Evolutionary conservation across 2,888 invertebrate genomes (phyloP).

Genomic region (Psylliodes chrysocephalus): DNA sequence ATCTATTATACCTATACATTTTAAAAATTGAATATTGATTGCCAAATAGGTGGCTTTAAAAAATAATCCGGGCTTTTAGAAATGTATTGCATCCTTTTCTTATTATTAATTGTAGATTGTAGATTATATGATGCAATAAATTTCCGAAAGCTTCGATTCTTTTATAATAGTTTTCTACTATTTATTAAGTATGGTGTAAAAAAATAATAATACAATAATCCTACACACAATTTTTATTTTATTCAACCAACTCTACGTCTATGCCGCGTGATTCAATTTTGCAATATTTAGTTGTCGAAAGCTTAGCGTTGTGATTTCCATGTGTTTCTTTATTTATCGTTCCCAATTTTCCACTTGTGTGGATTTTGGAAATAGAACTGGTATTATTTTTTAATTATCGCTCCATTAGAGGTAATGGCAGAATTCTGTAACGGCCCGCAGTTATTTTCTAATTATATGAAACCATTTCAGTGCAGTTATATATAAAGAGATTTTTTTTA

Average conservation of each 20-base stretch:
- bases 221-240: neutral
- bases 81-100: no score
- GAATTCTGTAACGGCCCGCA: neutral
- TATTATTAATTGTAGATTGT: no score
- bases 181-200: no score
- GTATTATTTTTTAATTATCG: conserved; percentile 29
- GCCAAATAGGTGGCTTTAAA: no score
- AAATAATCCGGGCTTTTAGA: no score
- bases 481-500: no score
- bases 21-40: no score
- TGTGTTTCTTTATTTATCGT: conserved; percentile 32
- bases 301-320: conserved; percentile 26
- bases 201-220: neutral
- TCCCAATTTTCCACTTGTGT: conserved; percentile 22
- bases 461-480: no score
- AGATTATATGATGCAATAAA: no score
- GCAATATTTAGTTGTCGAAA: conserved; percentile 25
- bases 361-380: conserved; percentile 7
- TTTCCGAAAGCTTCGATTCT: no score
- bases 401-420: conserved; percentile 22
- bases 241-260: neutral
- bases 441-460: conserved; percentile 16
- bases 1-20: no score
- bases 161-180: no score
- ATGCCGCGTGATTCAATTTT: conserved; percentile 24